These are phyloP conservation scores for Rhabdophis nuchalis DNA, from an alignment of 2,797 vertebrate genomes.

Conservation along the genomic window DNA sequence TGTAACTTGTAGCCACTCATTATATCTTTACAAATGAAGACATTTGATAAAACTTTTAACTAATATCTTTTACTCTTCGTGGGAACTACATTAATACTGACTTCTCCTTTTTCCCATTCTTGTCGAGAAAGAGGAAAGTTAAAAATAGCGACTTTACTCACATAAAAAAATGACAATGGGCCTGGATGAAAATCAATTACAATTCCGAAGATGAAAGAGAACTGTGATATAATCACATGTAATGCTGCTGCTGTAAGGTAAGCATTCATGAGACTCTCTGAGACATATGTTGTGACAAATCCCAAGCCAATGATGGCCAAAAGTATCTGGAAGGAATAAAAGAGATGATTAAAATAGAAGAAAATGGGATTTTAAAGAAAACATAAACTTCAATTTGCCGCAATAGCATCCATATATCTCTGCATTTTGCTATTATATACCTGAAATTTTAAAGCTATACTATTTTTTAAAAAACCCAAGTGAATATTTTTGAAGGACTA, in stretches of 20 bases:
- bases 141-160: slow-evolving; percentile 48
- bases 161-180: slow-evolving; percentile 60
- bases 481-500: not conserved
- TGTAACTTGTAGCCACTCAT: not conserved
- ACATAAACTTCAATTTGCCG: not conserved
- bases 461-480: not conserved
- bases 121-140: not conserved
- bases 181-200: slow-evolving; percentile 54
- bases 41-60: not conserved
- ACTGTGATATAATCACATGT: slow-evolving; percentile 56
- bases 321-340: slow-evolving; percentile 47
- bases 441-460: not conserved
- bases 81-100: not conserved
- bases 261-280: slow-evolving; percentile 47
- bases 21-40: not conserved
- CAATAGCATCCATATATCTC: not conserved
- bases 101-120: not conserved
- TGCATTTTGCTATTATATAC: not conserved
- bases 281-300: slow-evolving; percentile 53
- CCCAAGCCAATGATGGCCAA: slow-evolving; percentile 59
- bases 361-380: not conserved
- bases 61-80: not conserved
- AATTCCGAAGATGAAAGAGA: slow-evolving; percentile 58
- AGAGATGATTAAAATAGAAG: not conserved
- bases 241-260: slow-evolving; percentile 60